A percentile compares a stretch with the other conserved stretches of the same genome.
Conservation (phyloP, 2,888 invertebrate species). For the Trichopoda pennipes region DNA sequence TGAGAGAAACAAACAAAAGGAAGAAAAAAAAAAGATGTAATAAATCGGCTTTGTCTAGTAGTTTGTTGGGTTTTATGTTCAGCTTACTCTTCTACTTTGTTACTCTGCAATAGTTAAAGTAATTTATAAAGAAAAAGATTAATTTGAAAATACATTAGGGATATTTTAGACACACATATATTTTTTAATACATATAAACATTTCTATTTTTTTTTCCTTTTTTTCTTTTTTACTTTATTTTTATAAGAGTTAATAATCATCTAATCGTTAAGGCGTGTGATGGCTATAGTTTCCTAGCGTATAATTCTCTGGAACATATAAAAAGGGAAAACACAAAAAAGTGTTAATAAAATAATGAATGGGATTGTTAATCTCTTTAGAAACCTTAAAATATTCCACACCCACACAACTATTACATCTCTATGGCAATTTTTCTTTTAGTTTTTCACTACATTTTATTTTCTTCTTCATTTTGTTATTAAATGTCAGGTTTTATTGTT, state of each 20-base stretch:
- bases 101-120: slow-evolving; percentile 2
- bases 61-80: slow-evolving; percentile 46
- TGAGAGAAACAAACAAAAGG: not conserved
- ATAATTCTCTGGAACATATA: slow-evolving; percentile 11
- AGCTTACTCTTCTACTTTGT: slow-evolving; percentile 28
- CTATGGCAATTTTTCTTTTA: not conserved
- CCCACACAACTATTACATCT: slow-evolving; percentile 7
- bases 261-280: slow-evolving; percentile 60
- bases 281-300: slow-evolving; percentile 35
- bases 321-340: slow-evolving; percentile 19
- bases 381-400: slow-evolving; percentile 53
- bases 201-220: no score
- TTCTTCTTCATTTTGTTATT: not conserved
- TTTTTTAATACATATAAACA: not conserved
- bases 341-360: slow-evolving; percentile 18
- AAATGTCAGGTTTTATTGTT: not conserved
- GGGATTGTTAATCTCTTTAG: slow-evolving; percentile 44
- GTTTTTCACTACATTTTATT: not conserved
- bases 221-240: not conserved
- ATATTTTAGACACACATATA: slow-evolving; percentile 32
- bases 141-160: slow-evolving; percentile 56
- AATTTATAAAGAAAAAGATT: slow-evolving; percentile 57
- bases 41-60: slow-evolving; percentile 64
- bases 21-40: slow-evolving; percentile 20
- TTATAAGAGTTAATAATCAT: slow-evolving; percentile 42